Percentiles rank a stretch among this genome's conserved stretches.
phyloP scores from a whole-genome alignment of 2,888 invertebrate genomes.

The Liposcelis brunnea region DNA sequence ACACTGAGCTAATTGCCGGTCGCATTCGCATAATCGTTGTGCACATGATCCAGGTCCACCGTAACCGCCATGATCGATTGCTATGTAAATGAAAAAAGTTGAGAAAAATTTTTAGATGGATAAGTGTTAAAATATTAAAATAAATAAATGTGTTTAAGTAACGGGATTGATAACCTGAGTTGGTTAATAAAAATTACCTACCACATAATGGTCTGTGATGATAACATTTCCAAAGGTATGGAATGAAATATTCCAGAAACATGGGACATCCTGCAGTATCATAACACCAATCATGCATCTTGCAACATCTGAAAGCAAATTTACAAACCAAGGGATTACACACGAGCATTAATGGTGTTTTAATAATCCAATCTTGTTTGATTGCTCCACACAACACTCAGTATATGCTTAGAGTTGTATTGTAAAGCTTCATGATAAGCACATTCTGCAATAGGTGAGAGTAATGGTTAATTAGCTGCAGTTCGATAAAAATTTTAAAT shows the following conservation, averaged over 20 bases:
- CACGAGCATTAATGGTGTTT: too few species aligned
- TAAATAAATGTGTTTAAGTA: neutral
- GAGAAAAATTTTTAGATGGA: conserved; percentile 11
- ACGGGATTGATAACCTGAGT: too few species aligned
- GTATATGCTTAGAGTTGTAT: too few species aligned
- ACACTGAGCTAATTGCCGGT: conserved; percentile 60
- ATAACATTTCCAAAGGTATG: conserved; percentile 77
- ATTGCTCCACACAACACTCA: neutral
- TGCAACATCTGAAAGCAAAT: conserved; percentile 47
- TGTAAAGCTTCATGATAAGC: too few species aligned
- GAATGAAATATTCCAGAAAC: conserved; percentile 68
- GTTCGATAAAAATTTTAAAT: too few species aligned
- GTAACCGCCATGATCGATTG: conserved; percentile 28
- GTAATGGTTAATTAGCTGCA: too few species aligned
- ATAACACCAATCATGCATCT: conserved; percentile 75
- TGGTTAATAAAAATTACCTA: too few species aligned
- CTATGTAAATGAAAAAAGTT: conserved; percentile 20
- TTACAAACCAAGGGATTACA: too few species aligned
- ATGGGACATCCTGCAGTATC: conserved; percentile 59
- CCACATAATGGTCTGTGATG: conserved; percentile 61
- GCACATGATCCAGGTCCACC: conserved; percentile 44
- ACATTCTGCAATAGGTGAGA: too few species aligned
- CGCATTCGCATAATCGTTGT: conserved; percentile 67
- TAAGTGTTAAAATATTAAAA: conserved; percentile 15
- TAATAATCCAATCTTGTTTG: too few species aligned